These are phyloP conservation scores for Passerina amoena DNA, from an alignment of 2,113 vertebrate genomes.

Conservation along the genomic window DNA sequence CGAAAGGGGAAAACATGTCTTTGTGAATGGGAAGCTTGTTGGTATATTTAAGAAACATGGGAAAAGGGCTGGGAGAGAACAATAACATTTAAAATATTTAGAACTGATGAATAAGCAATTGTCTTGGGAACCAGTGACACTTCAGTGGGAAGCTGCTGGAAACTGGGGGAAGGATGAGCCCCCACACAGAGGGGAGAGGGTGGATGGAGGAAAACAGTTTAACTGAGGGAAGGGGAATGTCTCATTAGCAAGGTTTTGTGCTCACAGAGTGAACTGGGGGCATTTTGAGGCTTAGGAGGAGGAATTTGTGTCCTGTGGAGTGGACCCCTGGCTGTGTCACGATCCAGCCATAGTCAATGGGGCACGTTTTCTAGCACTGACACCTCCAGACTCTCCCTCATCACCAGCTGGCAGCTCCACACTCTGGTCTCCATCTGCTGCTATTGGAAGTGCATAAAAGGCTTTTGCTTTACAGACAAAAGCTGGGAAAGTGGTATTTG, in stretches of 20 bases:
- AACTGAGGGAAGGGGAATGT: background rate
- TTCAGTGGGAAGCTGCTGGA: background rate
- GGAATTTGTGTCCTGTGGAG: background rate
- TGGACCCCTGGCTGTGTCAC: background rate
- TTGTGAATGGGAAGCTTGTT: rapidly evolving
- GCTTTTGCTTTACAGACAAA: background rate
- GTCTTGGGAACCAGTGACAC: background rate
- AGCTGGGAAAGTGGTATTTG: background rate
- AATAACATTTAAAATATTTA: background rate
- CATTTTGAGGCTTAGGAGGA: rapidly evolving
- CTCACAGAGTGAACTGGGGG: rapidly evolving
- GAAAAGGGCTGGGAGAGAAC: background rate
- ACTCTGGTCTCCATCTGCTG: background rate
- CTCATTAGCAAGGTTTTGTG: background rate
- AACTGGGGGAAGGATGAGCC: background rate
- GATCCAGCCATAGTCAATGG: rapidly evolving
- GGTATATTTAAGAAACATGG: background rate
- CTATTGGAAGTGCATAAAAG: background rate
- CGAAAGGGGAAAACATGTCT: background rate
- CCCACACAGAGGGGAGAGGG: background rate
- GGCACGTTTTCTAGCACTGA: background rate
- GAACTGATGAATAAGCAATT: constrained; percentile 6
- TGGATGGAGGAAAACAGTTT: background rate
- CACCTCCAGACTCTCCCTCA: background rate
- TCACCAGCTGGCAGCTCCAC: rapidly evolving